phyloP scores from a whole-genome alignment of 2,113 vertebrate species.

The Seriola quinqueradiata region DNA sequence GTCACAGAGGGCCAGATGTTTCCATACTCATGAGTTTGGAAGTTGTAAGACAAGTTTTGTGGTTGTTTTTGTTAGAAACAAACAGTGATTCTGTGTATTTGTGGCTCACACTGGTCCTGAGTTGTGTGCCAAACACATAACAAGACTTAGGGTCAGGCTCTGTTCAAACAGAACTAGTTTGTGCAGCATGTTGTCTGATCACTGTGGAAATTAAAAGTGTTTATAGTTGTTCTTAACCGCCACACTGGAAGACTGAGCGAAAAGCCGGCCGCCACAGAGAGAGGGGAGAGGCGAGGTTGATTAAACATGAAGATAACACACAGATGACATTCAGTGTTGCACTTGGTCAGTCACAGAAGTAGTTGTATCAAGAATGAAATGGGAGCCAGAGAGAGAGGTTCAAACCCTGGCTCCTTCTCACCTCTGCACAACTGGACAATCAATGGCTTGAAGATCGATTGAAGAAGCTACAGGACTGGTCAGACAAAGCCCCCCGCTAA shows the following conservation, averaged over 20 bases:
- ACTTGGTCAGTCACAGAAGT: too few relatives aligned
- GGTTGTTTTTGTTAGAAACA: neutral
- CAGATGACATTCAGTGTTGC: too few relatives aligned
- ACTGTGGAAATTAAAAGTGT: neutral
- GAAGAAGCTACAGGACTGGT: neutral
- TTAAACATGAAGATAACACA: too few relatives aligned
- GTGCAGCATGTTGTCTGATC: neutral
- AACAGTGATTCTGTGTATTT: neutral
- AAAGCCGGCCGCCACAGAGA: neutral
- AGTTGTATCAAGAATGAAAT: too few relatives aligned
- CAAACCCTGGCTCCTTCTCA: neutral
- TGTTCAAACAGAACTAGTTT: neutral
- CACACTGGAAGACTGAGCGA: neutral
- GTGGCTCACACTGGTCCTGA: neutral
- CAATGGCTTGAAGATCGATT: neutral
- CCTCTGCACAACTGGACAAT: neutral
- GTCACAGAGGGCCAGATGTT: conserved; percentile 36
- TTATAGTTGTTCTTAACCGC: neutral
- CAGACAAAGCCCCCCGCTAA: neutral
- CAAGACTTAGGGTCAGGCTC: neutral
- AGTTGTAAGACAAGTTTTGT: neutral
- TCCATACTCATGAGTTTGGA: neutral
- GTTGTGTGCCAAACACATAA: neutral
- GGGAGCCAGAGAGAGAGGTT: neutral
- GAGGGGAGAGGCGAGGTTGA: too few relatives aligned